Base-by-base conservation (phyloP, 2,888 invertebrate species). In the Apomyelois bistriatella region DNA sequence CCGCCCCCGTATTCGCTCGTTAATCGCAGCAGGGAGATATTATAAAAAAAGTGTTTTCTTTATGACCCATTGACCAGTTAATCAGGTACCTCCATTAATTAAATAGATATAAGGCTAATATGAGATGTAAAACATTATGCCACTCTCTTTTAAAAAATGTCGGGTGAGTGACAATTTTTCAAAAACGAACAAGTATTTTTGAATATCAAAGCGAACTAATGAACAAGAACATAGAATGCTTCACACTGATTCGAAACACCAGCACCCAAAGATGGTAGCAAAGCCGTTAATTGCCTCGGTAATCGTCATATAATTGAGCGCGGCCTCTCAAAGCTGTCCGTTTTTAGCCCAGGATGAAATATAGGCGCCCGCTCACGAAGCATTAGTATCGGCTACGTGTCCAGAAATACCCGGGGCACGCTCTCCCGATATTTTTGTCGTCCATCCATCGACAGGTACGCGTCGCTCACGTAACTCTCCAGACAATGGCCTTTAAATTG, bases 381-480 rank as follows among this genome's bases (percentile, higher is more conserved):
- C 55, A 63, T 55, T 46, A 46, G 56, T 55, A 53, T 59, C 54
- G 64, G 15, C 30, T 37, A 15, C 56, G 65, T 61, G 60, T 67
- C 67, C 74, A 72, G 66, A 82, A 82, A 82, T 83, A 82, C 68
- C 55, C 66, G 28, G 53, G 57, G 58, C 62, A 65, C 63, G 60
- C 73, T 66, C 61, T 66, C 65, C 63, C 55, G 72, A 59, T 82
- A 82, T 83, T 85, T 85, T 72, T 64, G 74, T 74, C 70, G 66
- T 58, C 54, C 62, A 42, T 79, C 73, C 66, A 81, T 82, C 79
- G 82, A 72, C 82, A 84, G 82, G 79, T 83, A 82, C 76, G 68
- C 67, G 70, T 73, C 62, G 65, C 68, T 58, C 56, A 59, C 61
- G 69, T 68, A 69, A 72, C 68, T 61, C 59, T 59, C 56, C 61